A percentile compares a stretch with the other conserved stretches of the same genome.
Conservation (phyloP, 2,888 invertebrate species). For the Stictocephala bisonia region DNA sequence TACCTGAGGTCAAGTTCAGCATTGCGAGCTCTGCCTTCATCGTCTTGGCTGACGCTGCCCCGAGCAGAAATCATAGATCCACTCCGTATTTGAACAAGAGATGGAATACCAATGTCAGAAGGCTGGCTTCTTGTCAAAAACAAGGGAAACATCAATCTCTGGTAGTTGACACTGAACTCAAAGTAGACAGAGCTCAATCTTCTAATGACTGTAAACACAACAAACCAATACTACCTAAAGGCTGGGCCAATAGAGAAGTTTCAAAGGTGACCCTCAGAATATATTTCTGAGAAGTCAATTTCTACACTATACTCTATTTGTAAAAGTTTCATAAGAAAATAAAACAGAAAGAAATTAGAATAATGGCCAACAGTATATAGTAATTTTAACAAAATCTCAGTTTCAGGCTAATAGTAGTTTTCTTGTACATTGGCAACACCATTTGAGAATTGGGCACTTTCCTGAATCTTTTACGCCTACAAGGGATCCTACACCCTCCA, state of each 20-base stretch:
- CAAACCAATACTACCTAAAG: slow-evolving; percentile 32
- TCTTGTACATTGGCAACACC: too few species aligned
- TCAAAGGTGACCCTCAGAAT: not conserved
- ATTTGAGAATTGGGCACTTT: too few species aligned
- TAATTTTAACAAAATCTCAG: too few species aligned
- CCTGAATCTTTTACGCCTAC: too few species aligned
- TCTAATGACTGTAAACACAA: slow-evolving; percentile 68
- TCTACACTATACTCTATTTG: not conserved
- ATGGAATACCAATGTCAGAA: slow-evolving; percentile 73
- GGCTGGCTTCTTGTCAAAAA: slow-evolving; percentile 68
- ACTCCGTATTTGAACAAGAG: slow-evolving; percentile 68
- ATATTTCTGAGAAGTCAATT: not conserved
- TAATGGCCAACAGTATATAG: too few species aligned
- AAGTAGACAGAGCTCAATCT: slow-evolving; percentile 66
- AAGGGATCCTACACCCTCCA: too few species aligned
- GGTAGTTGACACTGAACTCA: slow-evolving; percentile 67
- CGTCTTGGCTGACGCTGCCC: slow-evolving; percentile 75
- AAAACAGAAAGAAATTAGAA: too few species aligned
- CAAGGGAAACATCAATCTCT: slow-evolving; percentile 69
- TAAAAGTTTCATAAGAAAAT: too few species aligned
- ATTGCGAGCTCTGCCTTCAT: slow-evolving; percentile 69
- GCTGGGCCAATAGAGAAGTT: not conserved
- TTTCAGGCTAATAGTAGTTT: too few species aligned
- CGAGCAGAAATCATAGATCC: slow-evolving; percentile 73
- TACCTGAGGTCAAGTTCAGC: slow-evolving; percentile 73